These are phyloP conservation scores for Eudyptes chrysolophus DNA, from an alignment of 2,113 vertebrate genomes.

Conservation along the genomic window DNA sequence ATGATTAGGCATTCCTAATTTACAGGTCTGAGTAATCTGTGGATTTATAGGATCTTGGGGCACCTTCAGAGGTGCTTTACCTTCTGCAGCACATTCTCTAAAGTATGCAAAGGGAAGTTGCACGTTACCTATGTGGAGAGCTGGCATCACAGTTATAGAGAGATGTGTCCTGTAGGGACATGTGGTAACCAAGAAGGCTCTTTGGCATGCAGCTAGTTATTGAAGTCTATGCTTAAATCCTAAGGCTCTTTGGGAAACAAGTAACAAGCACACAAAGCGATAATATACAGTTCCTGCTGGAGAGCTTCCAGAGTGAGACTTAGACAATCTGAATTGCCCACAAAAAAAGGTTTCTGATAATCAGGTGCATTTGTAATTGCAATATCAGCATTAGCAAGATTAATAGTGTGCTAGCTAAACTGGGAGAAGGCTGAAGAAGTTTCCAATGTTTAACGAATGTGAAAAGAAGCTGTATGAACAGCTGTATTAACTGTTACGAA, in stretches of 20 bases:
- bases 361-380: not conserved
- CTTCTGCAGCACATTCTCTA: not conserved
- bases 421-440: not conserved
- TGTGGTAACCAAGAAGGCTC: not conserved
- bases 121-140: not conserved
- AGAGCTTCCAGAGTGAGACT: not conserved
- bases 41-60: not conserved
- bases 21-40: not conserved
- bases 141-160: not conserved
- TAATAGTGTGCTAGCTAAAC: not conserved
- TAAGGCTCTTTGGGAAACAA: not conserved
- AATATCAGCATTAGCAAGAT: not conserved
- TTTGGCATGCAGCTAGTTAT: not conserved
- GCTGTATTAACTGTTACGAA: not conserved
- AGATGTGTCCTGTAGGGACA: not conserved
- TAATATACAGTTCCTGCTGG: not conserved
- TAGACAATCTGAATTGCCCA: not conserved
- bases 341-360: not conserved
- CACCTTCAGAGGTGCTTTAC: not conserved
- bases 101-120: not conserved
- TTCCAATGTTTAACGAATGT: not conserved
- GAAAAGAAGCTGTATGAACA: not conserved
- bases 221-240: not conserved
- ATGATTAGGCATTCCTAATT: not conserved
- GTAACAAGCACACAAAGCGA: not conserved